Conservation (phyloP, 2,797 vertebrate species). For the Emydoidea blandingii region DNA sequence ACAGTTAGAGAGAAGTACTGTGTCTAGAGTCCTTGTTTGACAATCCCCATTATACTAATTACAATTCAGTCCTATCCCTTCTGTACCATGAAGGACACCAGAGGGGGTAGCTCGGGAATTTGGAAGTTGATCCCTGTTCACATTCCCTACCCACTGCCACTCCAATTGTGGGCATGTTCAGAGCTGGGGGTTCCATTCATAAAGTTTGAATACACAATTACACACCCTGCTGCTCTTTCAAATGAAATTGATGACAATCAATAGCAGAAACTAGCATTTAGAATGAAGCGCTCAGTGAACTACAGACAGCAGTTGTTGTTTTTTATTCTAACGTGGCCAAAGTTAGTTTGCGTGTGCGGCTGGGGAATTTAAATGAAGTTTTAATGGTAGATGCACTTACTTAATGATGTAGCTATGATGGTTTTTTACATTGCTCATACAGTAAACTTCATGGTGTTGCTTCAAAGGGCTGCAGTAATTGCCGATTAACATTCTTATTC, state of each 20-base stretch:
- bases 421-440: not conserved
- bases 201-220: not conserved
- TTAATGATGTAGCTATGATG: not conserved
- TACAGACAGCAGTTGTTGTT: not conserved
- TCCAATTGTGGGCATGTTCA: not conserved
- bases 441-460: not conserved
- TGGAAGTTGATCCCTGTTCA: not conserved
- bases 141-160: no score
- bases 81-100: not conserved
- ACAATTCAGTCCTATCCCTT: not conserved
- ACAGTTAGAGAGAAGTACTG: not conserved
- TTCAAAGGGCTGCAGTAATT: not conserved
- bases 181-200: not conserved
- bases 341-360: not conserved
- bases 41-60: not conserved
- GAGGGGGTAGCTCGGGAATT: not conserved
- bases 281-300: not conserved
- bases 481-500: not conserved
- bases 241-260: not conserved
- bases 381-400: not conserved
- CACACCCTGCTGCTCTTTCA: not conserved
- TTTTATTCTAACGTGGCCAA: not conserved
- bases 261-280: not conserved
- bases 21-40: not conserved
- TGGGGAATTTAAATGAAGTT: not conserved